phyloP scores from a whole-genome alignment of 2,888 invertebrate species.

The Xanthia icteritia region DNA sequence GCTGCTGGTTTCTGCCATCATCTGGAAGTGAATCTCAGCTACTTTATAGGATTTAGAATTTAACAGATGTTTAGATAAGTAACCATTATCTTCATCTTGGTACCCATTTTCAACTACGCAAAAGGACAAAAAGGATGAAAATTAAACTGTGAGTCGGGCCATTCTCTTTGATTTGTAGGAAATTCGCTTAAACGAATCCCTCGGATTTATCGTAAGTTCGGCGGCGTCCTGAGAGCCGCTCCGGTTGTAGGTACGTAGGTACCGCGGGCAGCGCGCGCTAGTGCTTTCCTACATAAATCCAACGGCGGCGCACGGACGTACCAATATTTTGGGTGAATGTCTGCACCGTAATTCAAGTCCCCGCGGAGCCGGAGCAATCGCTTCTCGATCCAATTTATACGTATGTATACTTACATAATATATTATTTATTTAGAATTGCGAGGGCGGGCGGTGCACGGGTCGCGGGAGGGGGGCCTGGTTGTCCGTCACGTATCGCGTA shows the following conservation, averaged over 20 bases:
- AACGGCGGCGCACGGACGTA: slow-evolving; percentile 43
- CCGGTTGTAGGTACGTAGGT: not conserved
- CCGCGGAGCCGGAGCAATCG: slow-evolving; percentile 65
- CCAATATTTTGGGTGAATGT: slow-evolving; percentile 71
- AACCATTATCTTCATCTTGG: too few relatives aligned
- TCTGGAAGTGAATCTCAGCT: not conserved
- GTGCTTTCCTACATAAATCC: slow-evolving; percentile 50
- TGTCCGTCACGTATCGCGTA: slow-evolving; percentile 64
- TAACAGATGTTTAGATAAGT: not conserved
- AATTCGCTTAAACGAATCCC: slow-evolving; percentile 40
- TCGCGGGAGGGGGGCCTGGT: slow-evolving; percentile 21
- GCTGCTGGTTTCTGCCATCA: too few relatives aligned
- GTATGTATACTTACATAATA: slow-evolving; percentile 64
- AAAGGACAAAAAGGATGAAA: slow-evolving; percentile 38
- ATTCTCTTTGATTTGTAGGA: slow-evolving; percentile 45
- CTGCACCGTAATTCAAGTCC: slow-evolving; percentile 68
- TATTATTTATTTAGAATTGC: slow-evolving; percentile 68
- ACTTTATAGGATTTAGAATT: not conserved
- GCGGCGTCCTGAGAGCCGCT: slow-evolving; percentile 5
- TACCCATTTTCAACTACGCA: slow-evolving; percentile 18
- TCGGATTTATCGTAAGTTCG: slow-evolving; percentile 33
- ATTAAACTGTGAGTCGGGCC: slow-evolving; percentile 34
- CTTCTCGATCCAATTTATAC: slow-evolving; percentile 69
- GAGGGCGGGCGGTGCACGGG: slow-evolving; percentile 18
- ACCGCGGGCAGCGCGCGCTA: slow-evolving; percentile 13